Percentiles rank a stretch among this genome's conserved stretches.
Evolutionary conservation across 2,113 vertebrate species (phyloP).

Genomic region (Uropsilus gracilis): DNA sequence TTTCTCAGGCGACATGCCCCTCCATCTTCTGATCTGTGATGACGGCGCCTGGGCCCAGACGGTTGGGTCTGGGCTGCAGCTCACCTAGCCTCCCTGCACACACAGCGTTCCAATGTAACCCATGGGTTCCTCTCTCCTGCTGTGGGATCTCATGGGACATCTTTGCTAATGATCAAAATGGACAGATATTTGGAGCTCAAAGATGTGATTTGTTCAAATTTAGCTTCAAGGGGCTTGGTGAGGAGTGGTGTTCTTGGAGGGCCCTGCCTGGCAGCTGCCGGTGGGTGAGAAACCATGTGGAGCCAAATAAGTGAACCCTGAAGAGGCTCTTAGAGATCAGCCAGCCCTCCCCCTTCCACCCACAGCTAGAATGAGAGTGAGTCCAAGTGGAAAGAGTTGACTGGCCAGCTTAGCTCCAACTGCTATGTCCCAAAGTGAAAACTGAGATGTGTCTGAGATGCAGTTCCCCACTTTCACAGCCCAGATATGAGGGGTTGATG

Average conservation of each 20-base stretch:
- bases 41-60: neutral
- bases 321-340: neutral
- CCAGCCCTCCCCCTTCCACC: too few species aligned
- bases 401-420: neutral
- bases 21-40: neutral
- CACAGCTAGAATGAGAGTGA: neutral
- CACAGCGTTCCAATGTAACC: neutral
- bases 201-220: neutral
- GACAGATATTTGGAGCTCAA: neutral
- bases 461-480: neutral
- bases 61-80: neutral
- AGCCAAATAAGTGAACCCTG: neutral
- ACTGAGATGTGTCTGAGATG: neutral
- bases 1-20: neutral
- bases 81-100: neutral
- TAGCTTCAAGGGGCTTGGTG: neutral
- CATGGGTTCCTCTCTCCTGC: neutral
- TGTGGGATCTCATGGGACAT: neutral
- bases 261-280: neutral
- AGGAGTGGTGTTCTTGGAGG: neutral
- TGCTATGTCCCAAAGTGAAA: neutral
- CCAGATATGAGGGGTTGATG: accelerated
- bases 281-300: neutral
- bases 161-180: neutral
- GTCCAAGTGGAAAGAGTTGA: neutral